Evolutionary conservation across 1,140 invertebrate genomes (phyloP), one percentile per base, ranked within the genome.

Genomic region (Berghia stephanieae): DNA sequence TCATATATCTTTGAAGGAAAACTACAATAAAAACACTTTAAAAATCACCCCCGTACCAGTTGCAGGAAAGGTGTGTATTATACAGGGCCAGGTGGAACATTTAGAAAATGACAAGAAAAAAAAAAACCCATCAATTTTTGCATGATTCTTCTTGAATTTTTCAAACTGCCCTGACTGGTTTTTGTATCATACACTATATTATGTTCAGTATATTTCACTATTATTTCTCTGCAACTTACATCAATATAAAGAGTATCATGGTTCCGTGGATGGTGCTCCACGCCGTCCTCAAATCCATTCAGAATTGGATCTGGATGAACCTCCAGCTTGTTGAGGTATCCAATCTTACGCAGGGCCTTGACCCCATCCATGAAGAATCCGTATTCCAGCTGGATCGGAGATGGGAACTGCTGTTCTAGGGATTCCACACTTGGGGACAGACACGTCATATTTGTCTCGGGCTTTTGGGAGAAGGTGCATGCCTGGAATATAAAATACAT

Each of bases 351-450:
- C 4, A 98, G 94, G 34, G 92, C 79, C 92, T 77, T 92, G 0
- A 99, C 97, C 87, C 96, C 95, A 88, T 99, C 97, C 95, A 99
- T 97, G 78, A 94, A 91, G 87, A 99, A 98, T 24, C 97, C 97
- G 89, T 96, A 98, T 86, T 96, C 94, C 70, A 98, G 91, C 73
- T 92, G 94, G 93, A 83, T 92, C 93, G 57, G 38, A 36, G 27
- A 43, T 42, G 60, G 55, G 21, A 52, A 55, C 27, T 43, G 34
- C 10, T n/a, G 46, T 24, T 55, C 43, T 13, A 68, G 24, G 13
- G 57, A 68, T 36, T 74, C 70, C 10, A 92, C 94, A 2, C 92
- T 91, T 1, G 96, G 97, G 70, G 96, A 96, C 80, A 93, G 91
- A 85, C 97, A 98, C 78, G 93, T 92, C 93, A 98, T 96, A 81